A percentile compares a stretch with the other conserved stretches of the same genome.
Evolutionary conservation across 2,113 vertebrate species (phyloP).

Genomic region (Notarius lentiginosus): DNA sequence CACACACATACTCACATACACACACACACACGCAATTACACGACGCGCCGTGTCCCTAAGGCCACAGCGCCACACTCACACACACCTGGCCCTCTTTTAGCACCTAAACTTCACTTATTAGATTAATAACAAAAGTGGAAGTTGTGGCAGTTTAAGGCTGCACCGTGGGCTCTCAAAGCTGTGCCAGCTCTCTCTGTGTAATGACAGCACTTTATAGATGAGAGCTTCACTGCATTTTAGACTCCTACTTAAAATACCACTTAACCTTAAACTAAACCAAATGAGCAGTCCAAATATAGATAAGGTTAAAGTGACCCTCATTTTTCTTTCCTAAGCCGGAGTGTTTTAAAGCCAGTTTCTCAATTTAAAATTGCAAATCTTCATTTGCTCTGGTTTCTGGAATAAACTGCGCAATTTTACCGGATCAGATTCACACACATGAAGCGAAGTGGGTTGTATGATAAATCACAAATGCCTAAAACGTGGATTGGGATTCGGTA

Average conservation of each 20-base stretch:
- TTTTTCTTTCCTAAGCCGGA: slow-evolving; percentile 2
- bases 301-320: slow-evolving; percentile 19
- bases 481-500: background rate
- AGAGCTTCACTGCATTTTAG: slow-evolving; percentile 11
- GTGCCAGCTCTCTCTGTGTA: slow-evolving; percentile 11
- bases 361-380: background rate
- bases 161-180: background rate
- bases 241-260: slow-evolving; percentile 17
- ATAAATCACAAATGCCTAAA: slow-evolving; percentile 18
- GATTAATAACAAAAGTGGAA: slow-evolving; percentile 56
- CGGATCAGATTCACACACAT: slow-evolving; percentile 1
- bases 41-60: slow-evolving; percentile 40
- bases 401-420: slow-evolving; percentile 7
- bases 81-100: slow-evolving; percentile 58
- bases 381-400: background rate
- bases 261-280: slow-evolving; percentile 28
- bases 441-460: slow-evolving; percentile 4
- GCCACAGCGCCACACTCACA: slow-evolving; percentile 44
- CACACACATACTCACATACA: slow-evolving; percentile 49
- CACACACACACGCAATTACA: slow-evolving; percentile 36
- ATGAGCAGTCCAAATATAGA: slow-evolving; percentile 29
- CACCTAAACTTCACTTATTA: slow-evolving; percentile 56
- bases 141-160: slow-evolving; percentile 39
- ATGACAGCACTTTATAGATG: slow-evolving; percentile 17
- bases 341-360: slow-evolving; percentile 10